These are phyloP conservation scores for Mechanitis messenoides DNA, from an alignment of 2,888 invertebrate genomes.

Conservation along the genomic window DNA sequence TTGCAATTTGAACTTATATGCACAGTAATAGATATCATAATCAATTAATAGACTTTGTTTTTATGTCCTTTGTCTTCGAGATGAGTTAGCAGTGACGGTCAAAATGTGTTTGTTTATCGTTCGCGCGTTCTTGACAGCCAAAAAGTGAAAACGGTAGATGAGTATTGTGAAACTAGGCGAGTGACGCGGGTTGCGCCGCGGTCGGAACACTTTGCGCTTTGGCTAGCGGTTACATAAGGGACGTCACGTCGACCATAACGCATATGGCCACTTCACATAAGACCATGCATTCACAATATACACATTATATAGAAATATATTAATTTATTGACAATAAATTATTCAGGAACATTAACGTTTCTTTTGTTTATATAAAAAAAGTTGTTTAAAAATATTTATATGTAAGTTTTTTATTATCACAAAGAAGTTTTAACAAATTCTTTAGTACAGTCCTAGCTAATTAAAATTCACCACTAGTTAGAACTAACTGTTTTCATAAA, in stretches of 20 bases:
- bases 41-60: slow-evolving; percentile 35
- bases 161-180: slow-evolving; percentile 68
- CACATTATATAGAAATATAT: slow-evolving; percentile 15
- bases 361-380: too few species aligned
- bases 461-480: too few species aligned
- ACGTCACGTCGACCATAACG: slow-evolving; percentile 33
- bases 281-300: slow-evolving; percentile 11
- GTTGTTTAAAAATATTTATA: too few species aligned
- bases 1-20: slow-evolving; percentile 52
- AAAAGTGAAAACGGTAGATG: slow-evolving; percentile 76
- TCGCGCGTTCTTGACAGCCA: slow-evolving; percentile 76
- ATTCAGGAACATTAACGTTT: too few species aligned
- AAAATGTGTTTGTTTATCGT: slow-evolving; percentile 75
- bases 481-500: too few species aligned
- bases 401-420: too few species aligned
- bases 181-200: slow-evolving; percentile 41
- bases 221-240: slow-evolving; percentile 54
- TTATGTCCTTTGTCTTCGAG: slow-evolving; percentile 40
- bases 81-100: slow-evolving; percentile 63
- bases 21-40: slow-evolving; percentile 41
- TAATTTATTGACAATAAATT: too few species aligned
- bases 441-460: too few species aligned
- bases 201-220: slow-evolving; percentile 37
- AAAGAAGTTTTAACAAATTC: too few species aligned
- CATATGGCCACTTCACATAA: slow-evolving; percentile 20